These are phyloP conservation scores for Monarcha castaneiventris DNA, from an alignment of 2,113 vertebrate genomes.

Conservation along the genomic window DNA sequence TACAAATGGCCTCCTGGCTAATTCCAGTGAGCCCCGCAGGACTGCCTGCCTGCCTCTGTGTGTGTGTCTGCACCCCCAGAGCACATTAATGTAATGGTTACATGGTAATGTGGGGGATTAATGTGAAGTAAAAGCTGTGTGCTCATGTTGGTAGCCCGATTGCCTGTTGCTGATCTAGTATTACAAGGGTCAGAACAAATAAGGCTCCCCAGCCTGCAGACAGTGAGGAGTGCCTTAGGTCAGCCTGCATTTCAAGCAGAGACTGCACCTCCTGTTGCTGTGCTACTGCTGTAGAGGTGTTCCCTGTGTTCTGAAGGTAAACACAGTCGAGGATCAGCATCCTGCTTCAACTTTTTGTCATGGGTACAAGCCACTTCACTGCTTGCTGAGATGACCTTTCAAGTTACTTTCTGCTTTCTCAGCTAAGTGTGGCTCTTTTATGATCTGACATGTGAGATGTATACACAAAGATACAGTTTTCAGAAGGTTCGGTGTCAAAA, in stretches of 20 bases:
- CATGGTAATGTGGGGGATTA: neutral
- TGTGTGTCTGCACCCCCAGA: neutral
- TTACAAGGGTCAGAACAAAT: neutral
- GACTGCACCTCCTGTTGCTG: rapidly evolving
- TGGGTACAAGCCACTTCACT: neutral
- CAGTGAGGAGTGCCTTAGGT: neutral
- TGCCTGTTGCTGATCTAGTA: neutral
- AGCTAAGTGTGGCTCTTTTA: neutral
- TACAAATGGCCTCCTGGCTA: neutral
- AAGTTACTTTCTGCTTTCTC: neutral
- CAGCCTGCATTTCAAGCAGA: neutral
- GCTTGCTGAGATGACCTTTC: neutral
- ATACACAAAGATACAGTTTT: neutral
- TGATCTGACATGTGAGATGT: neutral
- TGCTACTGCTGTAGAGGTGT: neutral
- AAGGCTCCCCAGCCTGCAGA: neutral
- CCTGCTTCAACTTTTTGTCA: neutral
- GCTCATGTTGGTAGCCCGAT: neutral
- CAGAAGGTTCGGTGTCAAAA: neutral
- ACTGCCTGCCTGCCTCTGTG: neutral
- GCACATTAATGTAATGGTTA: neutral
- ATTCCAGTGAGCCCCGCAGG: neutral
- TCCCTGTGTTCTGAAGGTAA: neutral
- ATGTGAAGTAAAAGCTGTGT: neutral
- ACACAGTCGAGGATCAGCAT: neutral